Evolutionary conservation across 2,113 vertebrate genomes (phyloP), one percentile per base, ranked within the genome.

Genomic region (Limnothrissa miodon): DNA sequence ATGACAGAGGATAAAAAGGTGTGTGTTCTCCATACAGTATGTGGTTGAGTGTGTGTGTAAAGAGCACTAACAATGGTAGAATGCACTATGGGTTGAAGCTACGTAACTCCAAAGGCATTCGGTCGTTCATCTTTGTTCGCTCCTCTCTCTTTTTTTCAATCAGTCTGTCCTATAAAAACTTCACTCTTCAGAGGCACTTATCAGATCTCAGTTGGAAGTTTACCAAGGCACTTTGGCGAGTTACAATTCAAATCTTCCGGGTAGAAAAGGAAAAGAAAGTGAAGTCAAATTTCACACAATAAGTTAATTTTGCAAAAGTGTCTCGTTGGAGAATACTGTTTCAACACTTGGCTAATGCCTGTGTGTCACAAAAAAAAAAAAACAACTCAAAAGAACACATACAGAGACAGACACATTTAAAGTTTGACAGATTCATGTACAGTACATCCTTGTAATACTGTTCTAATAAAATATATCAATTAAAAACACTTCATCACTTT

Each of bases 251-350:
- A 85, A 81, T 89, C 89, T 89, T 85, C 81, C 66, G 88, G 88
- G 86, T 84, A 21, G 87, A 83, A 85, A 93, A 89, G 13, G 4
- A 36, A 33, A 74, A 17, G 13, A 74, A 74, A 74, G 66, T 74
- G 66, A 33, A 74, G n/a, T 62, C 78, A 21, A 74, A 88, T 46
- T 88, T 89, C 86, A 93, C 87, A 93, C 93, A 94, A 94, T 94
- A 94, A 94, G 89, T 94, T 95, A 95, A 94, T 87, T 90, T 91
- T 92, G 92, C 87, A 95, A 74, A 94, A 93, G 82, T 91, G 90
- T 94, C 88, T 92, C 82, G 85, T 92, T 92, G 83, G 83, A 89
- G 89, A 93, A 92, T 92, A 89, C 90, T 89, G 92, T 87, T 56
- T 56, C 51, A 56, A 85, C 83, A 78, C 83, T 88, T 83, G 83